These are phyloP conservation scores for Cyrtodaria siliqua DNA, from an alignment of 2,888 invertebrate species.

Conservation along the genomic window DNA sequence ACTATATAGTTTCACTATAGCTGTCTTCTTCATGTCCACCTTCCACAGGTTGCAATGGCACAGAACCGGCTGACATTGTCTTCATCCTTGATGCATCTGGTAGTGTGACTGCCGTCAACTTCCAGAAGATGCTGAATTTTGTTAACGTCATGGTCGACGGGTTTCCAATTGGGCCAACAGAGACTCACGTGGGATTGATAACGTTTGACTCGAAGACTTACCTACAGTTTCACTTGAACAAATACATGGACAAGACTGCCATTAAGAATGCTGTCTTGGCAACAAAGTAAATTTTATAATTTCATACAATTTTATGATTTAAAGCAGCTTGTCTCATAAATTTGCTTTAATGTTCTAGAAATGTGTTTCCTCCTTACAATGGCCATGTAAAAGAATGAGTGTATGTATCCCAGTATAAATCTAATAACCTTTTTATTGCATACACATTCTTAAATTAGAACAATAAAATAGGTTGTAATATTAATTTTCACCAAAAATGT, in stretches of 20 bases:
- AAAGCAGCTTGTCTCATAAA: too few relatives aligned
- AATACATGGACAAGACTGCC: conserved; percentile 69
- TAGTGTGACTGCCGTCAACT: conserved; percentile 75
- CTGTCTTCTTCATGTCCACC: too few relatives aligned
- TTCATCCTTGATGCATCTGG: conserved; percentile 82
- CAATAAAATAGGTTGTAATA: too few relatives aligned
- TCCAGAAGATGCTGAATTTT: conserved; percentile 74
- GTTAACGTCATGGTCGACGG: conserved; percentile 75
- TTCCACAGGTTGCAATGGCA: conserved; percentile 60
- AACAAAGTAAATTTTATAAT: conserved; percentile 43
- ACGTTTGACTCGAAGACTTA: conserved; percentile 74
- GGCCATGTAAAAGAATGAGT: too few relatives aligned
- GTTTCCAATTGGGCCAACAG: conserved; percentile 71
- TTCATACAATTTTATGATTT: too few relatives aligned
- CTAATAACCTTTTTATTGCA: too few relatives aligned
- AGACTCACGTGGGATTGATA: conserved; percentile 74
- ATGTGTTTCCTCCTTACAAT: too few relatives aligned
- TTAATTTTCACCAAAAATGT: too few relatives aligned
- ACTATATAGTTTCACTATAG: too few relatives aligned
- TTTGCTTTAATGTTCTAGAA: too few relatives aligned
- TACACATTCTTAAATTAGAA: too few relatives aligned
- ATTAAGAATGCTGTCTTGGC: conserved; percentile 71
- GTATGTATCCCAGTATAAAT: too few relatives aligned
- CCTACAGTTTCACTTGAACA: conserved; percentile 80
- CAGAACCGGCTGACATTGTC: conserved; percentile 76